Percentiles rank a stretch among this genome's conserved stretches.
Evolutionary conservation across 1,140 invertebrate species (phyloP).

Genomic region (Drosophila punjabiensis): DNA sequence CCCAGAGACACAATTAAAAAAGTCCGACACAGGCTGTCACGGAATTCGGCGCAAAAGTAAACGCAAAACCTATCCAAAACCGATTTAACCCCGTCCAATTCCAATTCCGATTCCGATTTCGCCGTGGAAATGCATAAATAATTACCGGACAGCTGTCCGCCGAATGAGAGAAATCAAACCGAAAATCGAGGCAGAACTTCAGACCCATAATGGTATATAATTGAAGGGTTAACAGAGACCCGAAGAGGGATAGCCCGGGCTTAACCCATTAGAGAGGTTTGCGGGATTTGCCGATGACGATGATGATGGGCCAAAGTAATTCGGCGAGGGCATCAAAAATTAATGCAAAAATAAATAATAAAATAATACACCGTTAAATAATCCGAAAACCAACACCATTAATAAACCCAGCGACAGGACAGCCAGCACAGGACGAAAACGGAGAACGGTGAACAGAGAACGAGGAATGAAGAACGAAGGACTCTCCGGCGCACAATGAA

Average conservation of each 20-base stretch:
- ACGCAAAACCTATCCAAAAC: constrained; percentile 19
- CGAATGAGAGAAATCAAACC: constrained; percentile 52
- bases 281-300: constrained; percentile 30
- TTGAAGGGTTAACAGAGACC: constrained; percentile 40
- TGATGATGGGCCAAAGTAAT: constrained; percentile 34
- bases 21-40: constrained; percentile 21
- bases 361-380: constrained; percentile 85
- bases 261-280: constrained; percentile 57
- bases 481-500: constrained; percentile 73
- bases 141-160: constrained; percentile 46
- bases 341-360: constrained; percentile 85
- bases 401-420: constrained; percentile 70
- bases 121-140: constrained; percentile 40
- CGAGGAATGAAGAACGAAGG: constrained; percentile 20
- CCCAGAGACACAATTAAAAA: constrained; percentile 39
- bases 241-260: constrained; percentile 3
- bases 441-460: background rate
- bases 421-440: constrained; percentile 21
- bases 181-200: constrained; percentile 62
- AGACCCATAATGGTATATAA: constrained; percentile 37
- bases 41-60: constrained; percentile 11
- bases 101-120: background rate
- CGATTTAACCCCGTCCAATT: constrained; percentile 6
- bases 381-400: constrained; percentile 85
- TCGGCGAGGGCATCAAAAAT: constrained; percentile 72